phyloP scores from a whole-genome alignment of 2,797 vertebrate species.

The Stomatorhinus walkeri region DNA sequence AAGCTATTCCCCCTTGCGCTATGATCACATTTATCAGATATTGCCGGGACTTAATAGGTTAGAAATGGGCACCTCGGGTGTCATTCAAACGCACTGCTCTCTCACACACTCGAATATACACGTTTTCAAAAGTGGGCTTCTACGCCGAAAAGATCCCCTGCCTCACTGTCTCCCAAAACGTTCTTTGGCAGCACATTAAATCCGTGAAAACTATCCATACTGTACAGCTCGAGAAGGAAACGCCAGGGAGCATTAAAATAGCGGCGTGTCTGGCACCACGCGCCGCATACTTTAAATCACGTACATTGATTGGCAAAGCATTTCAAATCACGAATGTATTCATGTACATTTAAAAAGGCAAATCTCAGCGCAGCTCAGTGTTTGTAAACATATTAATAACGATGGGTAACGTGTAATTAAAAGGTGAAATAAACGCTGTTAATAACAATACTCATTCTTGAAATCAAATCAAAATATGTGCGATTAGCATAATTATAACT shows the following conservation, averaged over 20 bases:
- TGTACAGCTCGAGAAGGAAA: not conserved
- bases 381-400: not conserved
- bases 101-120: conserved; percentile 16
- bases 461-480: not conserved
- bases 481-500: not conserved
- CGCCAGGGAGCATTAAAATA: not conserved
- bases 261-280: not conserved
- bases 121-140: conserved; percentile 2
- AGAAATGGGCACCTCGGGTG: conserved; percentile 53
- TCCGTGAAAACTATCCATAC: not conserved
- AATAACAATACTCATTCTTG: not conserved
- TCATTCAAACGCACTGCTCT: conserved; percentile 33
- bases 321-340: not conserved
- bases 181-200: not conserved
- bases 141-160: not conserved
- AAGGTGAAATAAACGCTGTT: not conserved
- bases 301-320: not conserved
- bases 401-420: not conserved
- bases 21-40: conserved; percentile 64
- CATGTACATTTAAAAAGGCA: not conserved
- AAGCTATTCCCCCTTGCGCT: conserved; percentile 60
- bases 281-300: not conserved
- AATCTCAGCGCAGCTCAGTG: not conserved
- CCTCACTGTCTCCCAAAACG: not conserved
- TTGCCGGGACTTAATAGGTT: conserved; percentile 58